These are phyloP conservation scores for Ptilorrhoa leucosticta DNA, from an alignment of 2,113 vertebrate genomes.

Conservation along the genomic window DNA sequence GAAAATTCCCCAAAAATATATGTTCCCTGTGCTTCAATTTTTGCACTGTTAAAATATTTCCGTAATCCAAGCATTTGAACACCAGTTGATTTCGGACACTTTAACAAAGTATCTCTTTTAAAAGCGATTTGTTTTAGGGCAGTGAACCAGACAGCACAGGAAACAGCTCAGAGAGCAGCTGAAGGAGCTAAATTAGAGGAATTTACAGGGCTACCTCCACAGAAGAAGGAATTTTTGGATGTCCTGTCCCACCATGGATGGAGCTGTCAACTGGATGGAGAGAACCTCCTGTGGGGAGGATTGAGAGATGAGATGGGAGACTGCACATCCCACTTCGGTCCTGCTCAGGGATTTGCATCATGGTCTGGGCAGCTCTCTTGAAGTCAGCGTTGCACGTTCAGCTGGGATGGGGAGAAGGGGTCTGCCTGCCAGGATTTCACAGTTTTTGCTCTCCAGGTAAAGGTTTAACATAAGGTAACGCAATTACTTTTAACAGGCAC, in stretches of 20 bases:
- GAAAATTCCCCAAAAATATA: not conserved
- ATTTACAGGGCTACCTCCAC: not conserved
- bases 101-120: not conserved
- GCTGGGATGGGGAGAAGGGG: not conserved
- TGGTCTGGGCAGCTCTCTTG: not conserved
- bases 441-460: not conserved
- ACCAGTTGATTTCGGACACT: not conserved
- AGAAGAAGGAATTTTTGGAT: not conserved
- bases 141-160: not conserved
- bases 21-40: not conserved
- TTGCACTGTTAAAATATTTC: not conserved
- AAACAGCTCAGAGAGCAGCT: not conserved
- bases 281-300: not conserved
- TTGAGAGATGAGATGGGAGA: not conserved
- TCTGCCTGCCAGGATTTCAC: not conserved
- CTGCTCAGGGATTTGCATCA: not conserved
- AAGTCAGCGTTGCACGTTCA: not conserved
- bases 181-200: not conserved
- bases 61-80: not conserved
- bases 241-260: accelerated
- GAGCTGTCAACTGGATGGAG: not conserved
- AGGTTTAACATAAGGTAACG: not conserved
- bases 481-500: not conserved
- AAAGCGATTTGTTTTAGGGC: not conserved
- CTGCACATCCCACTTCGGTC: not conserved